These are phyloP conservation scores for Bibio marci DNA, from an alignment of 2,888 invertebrate genomes.

Conservation along the genomic window DNA sequence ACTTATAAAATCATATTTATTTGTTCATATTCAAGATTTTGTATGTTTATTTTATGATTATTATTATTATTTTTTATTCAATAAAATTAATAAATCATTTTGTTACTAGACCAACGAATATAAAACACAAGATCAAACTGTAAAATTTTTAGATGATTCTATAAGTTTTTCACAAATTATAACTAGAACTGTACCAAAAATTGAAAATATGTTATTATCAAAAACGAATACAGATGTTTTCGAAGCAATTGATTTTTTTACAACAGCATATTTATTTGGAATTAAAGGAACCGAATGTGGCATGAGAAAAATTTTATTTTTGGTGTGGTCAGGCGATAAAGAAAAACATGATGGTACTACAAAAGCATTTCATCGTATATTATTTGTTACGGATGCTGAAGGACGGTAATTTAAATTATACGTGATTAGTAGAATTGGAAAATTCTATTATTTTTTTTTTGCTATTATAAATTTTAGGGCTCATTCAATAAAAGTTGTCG, in stretches of 20 bases:
- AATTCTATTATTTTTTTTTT: constrained; percentile 1
- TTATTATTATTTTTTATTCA: constrained; percentile 2
- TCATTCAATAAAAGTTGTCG: constrained; percentile 36
- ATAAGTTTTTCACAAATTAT: constrained; percentile 32
- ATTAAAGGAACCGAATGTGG: constrained; percentile 55
- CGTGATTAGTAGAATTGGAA: background rate
- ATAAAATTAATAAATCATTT: constrained; percentile 2
- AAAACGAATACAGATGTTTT: constrained; percentile 55
- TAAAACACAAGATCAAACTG: constrained; percentile 40
- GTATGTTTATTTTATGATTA: constrained; percentile 15
- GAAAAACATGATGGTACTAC: constrained; percentile 56
- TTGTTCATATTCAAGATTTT: constrained; percentile 21
- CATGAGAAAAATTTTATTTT: constrained; percentile 55
- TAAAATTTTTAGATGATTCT: constrained; percentile 53
- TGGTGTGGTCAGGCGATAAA: constrained; percentile 69
- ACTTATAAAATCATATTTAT: constrained; percentile 22
- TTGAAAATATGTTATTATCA: constrained; percentile 56
- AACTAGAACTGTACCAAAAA: constrained; percentile 35
- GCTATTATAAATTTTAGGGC: constrained; percentile 20
- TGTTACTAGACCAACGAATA: constrained; percentile 31
- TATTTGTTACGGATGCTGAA: constrained; percentile 25
- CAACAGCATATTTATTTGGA: constrained; percentile 59
- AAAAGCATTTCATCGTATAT: constrained; percentile 46
- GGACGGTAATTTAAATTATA: constrained; percentile 15
- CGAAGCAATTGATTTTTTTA: constrained; percentile 80